A percentile compares a stretch with the other conserved stretches of the same genome.
Evolutionary conservation across 2,797 vertebrate genomes (phyloP).

Genomic region (Eidolon dupreanum): DNA sequence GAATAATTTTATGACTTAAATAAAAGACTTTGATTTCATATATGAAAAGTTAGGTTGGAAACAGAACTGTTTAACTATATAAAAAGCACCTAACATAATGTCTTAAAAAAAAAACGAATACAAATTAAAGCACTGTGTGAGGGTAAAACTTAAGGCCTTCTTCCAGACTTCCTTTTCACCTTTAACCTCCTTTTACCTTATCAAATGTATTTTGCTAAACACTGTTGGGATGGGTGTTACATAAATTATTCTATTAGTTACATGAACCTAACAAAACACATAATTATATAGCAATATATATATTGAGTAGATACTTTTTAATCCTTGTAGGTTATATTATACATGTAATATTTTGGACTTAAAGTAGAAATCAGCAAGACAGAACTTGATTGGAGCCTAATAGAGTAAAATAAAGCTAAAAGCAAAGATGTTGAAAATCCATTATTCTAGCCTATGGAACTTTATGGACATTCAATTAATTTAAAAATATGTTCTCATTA

Average conservation of each 20-base stretch:
- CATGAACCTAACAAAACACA: not conserved
- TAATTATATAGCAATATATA: not conserved
- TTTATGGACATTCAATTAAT: not conserved
- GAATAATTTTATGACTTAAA: conserved; percentile 47
- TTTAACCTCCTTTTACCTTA: not conserved
- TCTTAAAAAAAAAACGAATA: not conserved
- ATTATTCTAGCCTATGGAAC: not conserved
- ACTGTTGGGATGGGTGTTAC: not conserved
- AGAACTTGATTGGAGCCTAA: not conserved
- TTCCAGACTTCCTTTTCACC: not conserved
- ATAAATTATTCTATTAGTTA: not conserved
- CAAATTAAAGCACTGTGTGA: not conserved
- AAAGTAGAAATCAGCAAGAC: not conserved
- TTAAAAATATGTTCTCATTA: conserved; percentile 31
- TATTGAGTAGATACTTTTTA: not conserved
- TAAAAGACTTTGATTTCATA: conserved; percentile 35
- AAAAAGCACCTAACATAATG: not conserved
- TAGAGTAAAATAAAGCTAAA: not conserved
- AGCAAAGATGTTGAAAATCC: not conserved
- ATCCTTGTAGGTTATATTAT: not conserved
- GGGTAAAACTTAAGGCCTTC: not conserved
- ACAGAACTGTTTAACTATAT: not conserved
- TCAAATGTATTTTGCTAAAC: not conserved
- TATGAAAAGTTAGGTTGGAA: conserved; percentile 42
- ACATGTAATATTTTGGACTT: not conserved